Evolutionary conservation across 1,140 invertebrate species (phyloP).

Genomic region (Phymastichus coffea): DNA sequence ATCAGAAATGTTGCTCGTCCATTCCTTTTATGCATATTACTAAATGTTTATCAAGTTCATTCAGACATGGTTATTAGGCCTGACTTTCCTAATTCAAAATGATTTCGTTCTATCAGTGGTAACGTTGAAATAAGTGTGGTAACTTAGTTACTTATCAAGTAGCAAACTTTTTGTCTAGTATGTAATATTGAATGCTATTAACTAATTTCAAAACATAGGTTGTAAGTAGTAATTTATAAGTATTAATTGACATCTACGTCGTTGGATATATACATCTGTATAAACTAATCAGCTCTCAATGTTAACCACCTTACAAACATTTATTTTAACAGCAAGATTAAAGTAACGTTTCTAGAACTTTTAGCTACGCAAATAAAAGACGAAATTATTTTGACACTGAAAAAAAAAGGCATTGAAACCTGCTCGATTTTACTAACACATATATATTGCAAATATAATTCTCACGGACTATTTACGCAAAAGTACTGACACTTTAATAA

Average conservation of each 20-base stretch:
- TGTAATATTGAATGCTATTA: too few species aligned
- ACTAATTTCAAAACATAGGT: too few species aligned
- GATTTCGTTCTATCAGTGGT: slow-evolving; percentile 23
- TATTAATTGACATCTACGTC: too few species aligned
- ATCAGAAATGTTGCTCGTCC: slow-evolving; percentile 16
- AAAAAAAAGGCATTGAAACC: slow-evolving; percentile 16
- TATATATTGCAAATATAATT: slow-evolving; percentile 12
- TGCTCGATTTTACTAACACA: slow-evolving; percentile 21
- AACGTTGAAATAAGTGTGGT: too few species aligned
- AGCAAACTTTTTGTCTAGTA: background rate
- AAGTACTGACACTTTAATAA: background rate
- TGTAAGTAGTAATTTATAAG: too few species aligned
- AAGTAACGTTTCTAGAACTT: too few species aligned
- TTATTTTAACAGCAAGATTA: too few species aligned
- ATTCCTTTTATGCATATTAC: slow-evolving; percentile 25
- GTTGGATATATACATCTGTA: too few species aligned
- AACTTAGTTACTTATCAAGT: too few species aligned
- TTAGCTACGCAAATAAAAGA: background rate
- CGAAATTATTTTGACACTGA: slow-evolving; percentile 12
- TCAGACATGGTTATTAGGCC: slow-evolving; percentile 1
- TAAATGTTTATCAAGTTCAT: slow-evolving; percentile 23
- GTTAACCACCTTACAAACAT: too few species aligned
- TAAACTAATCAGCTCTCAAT: too few species aligned
- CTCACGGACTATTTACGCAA: background rate
- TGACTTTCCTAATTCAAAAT: background rate